Evolutionary conservation across 2,113 vertebrate genomes (phyloP), one percentile per base, ranked within the genome.

Genomic region (Gavia stellata): DNA sequence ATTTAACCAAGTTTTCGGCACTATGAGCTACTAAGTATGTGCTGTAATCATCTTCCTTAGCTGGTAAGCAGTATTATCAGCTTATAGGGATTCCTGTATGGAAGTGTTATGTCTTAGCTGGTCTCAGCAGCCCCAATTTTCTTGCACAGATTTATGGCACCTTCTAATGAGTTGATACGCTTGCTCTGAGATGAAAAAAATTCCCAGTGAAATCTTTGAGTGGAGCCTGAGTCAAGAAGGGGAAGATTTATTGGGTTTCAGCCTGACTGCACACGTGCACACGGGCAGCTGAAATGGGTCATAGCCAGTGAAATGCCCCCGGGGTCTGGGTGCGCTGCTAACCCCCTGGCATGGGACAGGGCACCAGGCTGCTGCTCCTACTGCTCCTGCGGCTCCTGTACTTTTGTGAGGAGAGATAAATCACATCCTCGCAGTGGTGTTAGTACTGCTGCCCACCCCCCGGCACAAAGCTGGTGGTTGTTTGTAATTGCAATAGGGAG

Each of bases 391-490:
- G 65, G 38, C 50, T 65, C 6, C 59, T 24, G 61, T 14, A 7
- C 28, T 56, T 77, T n/a, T 0, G 1, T 28, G 19, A 33, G 23
- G n/a, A 21, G 36, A 4, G 5, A 17, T 21, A 19, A 42, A 52
- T 38, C 53, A 38, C 0, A 0, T 38, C n/a, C 68, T 6, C 0
- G 8, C 17, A 5, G 31, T 2, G 26, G 26, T 9, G 71, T 38
- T 12, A 6, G 0, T 17, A 5, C 25, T 21, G 10, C 74, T 12
- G 47, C 7, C 40, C 19, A n/a, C n/a, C 38, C 19, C 20, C 47
- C 23, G 3, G 12, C 71, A 5, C 24, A 45, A 17, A 66, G 45
- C 31, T 25, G 36, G 33, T 0, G 23, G 29, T 17, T 73, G 49
- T 29, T 18, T 50, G 28, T 25, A 62, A 23, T 33, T 65, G 33